A percentile compares a stretch with the other conserved stretches of the same genome.
Evolutionary conservation across 30 jellyfish, hydroid and myxozoan genomes (phyloP).

Genomic region (Cassiopea xamachana): DNA sequence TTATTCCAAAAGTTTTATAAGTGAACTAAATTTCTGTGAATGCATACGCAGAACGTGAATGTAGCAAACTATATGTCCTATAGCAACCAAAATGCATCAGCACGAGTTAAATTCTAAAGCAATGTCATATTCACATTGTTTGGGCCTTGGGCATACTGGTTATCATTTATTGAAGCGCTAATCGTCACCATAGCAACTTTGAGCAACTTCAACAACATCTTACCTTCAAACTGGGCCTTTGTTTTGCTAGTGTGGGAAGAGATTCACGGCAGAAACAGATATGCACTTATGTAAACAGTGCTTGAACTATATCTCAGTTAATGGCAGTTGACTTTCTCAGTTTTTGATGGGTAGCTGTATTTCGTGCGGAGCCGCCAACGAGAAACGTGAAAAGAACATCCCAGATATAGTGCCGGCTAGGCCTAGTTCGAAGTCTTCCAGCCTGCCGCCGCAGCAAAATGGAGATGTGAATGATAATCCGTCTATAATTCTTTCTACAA

Average conservation of each 20-base stretch:
- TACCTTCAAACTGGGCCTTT: background rate
- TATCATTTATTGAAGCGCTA: too few species aligned
- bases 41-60: too few species aligned
- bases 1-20: too few species aligned
- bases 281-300: background rate
- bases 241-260: background rate
- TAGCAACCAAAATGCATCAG: too few species aligned
- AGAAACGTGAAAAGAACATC: background rate
- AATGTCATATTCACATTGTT: too few species aligned
- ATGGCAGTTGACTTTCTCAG: slow-evolving; percentile 5
- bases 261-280: background rate
- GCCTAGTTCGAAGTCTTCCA: slow-evolving; percentile 4
- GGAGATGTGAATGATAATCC: background rate
- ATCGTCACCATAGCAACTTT: background rate
- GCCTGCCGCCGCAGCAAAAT: background rate
- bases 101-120: too few species aligned
- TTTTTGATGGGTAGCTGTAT: slow-evolving; percentile 61
- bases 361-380: slow-evolving; percentile 21
- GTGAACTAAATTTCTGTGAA: too few species aligned
- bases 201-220: background rate
- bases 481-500: background rate
- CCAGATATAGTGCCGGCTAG: slow-evolving; percentile 28
- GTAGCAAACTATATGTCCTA: too few species aligned
- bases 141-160: too few species aligned
- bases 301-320: background rate